Conservation (phyloP, 1,140 invertebrate species). For the Epicauta chinensis region DNA sequence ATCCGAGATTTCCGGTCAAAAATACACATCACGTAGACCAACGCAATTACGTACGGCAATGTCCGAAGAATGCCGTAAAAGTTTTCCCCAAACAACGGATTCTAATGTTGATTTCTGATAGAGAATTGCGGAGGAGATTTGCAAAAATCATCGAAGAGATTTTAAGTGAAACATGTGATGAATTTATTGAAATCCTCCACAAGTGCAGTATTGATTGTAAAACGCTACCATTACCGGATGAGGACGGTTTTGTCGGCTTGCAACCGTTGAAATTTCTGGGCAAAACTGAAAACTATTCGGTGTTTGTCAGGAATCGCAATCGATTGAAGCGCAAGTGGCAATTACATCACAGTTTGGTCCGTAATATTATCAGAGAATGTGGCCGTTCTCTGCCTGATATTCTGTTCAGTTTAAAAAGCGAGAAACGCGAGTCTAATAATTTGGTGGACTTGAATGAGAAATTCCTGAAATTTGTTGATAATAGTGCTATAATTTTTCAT, state of each 20-base stretch:
- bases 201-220: conserved; percentile 28
- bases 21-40: conserved; percentile 21
- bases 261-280: conserved; percentile 51
- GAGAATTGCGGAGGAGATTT: no score
- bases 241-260: conserved; percentile 18
- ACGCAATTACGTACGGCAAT: no score
- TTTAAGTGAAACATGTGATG: conserved; percentile 20
- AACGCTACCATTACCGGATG: conserved; percentile 19
- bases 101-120: no score
- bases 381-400: conserved; percentile 1
- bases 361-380: conserved; percentile 51
- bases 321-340: conserved; percentile 48
- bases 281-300: conserved; percentile 50
- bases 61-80: no score
- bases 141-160: neutral
- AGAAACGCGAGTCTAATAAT: no score
- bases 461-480: no score
- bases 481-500: no score
- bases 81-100: no score
- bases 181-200: conserved; percentile 26
- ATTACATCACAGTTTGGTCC: conserved; percentile 56
- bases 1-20: conserved; percentile 28
- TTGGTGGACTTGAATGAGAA: no score
- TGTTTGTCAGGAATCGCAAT: conserved; percentile 51
- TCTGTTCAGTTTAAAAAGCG: no score